Evolutionary conservation across 2,797 vertebrate genomes (phyloP).

Genomic region (Rhinella marina): DNA sequence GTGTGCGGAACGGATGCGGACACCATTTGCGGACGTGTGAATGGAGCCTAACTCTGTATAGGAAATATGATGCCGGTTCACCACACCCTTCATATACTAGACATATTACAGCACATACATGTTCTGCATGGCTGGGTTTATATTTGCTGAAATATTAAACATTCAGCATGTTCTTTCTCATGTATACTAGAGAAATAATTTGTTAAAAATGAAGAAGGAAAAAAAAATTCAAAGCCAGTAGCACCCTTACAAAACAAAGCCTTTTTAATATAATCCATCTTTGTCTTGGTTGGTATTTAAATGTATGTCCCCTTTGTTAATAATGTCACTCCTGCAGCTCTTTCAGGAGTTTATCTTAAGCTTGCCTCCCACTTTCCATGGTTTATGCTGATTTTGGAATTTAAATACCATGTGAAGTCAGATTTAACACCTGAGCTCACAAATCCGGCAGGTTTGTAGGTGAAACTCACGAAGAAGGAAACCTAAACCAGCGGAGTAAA

Average conservation of each 20-base stretch:
- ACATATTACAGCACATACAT: not conserved
- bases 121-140: slow-evolving; percentile 12
- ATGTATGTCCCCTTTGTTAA: slow-evolving; percentile 52
- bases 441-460: slow-evolving; percentile 3
- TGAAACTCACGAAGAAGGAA: slow-evolving; percentile 18
- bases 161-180: slow-evolving; percentile 14
- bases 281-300: slow-evolving; percentile 58
- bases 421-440: slow-evolving; percentile 44
- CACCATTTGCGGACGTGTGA: no score
- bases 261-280: slow-evolving; percentile 58
- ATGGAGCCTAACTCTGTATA: not conserved
- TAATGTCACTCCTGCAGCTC: slow-evolving; percentile 52
- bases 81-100: not conserved
- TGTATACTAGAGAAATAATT: slow-evolving; percentile 25
- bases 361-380: slow-evolving; percentile 26
- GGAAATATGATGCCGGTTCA: not conserved
- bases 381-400: slow-evolving; percentile 55
- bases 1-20: no score
- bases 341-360: slow-evolving; percentile 50
- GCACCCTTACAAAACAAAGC: slow-evolving; percentile 37
- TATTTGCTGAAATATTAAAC: slow-evolving; percentile 43
- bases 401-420: slow-evolving; percentile 46
- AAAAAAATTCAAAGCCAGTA: not conserved
- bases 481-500: not conserved
- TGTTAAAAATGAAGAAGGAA: slow-evolving; percentile 13